Evolutionary conservation across 2,888 invertebrate genomes (phyloP).

Genomic region (Tillus elongatus): DNA sequence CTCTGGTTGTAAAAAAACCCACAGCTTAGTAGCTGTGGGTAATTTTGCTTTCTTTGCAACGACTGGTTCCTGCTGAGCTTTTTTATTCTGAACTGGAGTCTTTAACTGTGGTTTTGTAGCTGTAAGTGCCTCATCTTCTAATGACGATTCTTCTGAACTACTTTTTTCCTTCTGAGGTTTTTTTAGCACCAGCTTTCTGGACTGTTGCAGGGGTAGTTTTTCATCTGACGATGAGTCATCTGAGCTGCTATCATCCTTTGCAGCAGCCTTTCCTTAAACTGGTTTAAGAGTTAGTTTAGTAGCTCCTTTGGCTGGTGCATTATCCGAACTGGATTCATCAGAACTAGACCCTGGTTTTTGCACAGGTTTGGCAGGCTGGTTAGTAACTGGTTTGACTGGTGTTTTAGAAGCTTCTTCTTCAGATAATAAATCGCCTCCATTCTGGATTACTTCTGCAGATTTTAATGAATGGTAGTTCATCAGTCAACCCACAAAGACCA

Average conservation of each 20-base stretch:
- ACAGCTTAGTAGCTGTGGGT: no score
- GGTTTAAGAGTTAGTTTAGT: constrained; percentile 10
- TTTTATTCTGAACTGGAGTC: no score
- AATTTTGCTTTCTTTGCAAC: constrained; percentile 22
- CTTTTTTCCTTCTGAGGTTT: constrained; percentile 24
- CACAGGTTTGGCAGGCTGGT: constrained; percentile 10
- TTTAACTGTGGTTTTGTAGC: no score
- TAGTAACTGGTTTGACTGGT: constrained; percentile 10
- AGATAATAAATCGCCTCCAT: constrained; percentile 23
- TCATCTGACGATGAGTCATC: constrained; percentile 27
- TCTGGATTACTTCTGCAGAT: no score
- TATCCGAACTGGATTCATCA: constrained; percentile 21
- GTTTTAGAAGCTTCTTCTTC: constrained; percentile 19
- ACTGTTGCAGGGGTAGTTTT: constrained; percentile 17
- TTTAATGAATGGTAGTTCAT: no score
- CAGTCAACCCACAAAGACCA: no score
- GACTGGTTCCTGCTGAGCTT: constrained; percentile 8
- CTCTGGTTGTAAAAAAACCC: no score
- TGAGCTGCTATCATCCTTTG: constrained; percentile 23
- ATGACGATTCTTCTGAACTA: constrained; percentile 19
- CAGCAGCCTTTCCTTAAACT: constrained; percentile 13
- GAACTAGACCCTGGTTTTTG: constrained; percentile 15
- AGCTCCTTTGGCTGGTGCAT: constrained; percentile 24
- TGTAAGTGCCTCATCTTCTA: constrained; percentile 18
- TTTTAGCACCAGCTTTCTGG: constrained; percentile 15